Evolutionary conservation across 2,113 vertebrate species (phyloP).

Genomic region (Steatornis caripensis): DNA sequence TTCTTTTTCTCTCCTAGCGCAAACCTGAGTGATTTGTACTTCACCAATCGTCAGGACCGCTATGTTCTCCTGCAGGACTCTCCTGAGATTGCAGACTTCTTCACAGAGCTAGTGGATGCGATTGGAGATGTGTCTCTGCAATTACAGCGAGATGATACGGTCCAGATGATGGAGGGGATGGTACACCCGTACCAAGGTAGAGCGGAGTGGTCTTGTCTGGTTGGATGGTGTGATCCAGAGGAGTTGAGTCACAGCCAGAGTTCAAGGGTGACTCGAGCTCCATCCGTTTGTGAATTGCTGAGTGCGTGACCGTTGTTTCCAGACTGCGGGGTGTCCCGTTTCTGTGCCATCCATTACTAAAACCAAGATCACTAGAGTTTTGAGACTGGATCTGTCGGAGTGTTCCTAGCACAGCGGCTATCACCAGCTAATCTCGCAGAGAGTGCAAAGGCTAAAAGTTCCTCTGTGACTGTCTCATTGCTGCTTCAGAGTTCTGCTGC

Average conservation of each 20-base stretch:
- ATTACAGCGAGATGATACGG: constrained; percentile 82
- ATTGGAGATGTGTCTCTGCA: constrained; percentile 92
- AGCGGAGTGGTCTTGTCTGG: not conserved
- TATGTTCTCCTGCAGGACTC: constrained; percentile 93
- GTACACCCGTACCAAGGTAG: constrained; percentile 92
- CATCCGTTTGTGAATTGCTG: not conserved
- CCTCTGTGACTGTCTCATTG: not conserved
- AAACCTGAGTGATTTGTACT: constrained; percentile 97
- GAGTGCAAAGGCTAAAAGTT: not conserved
- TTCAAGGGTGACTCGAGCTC: not conserved
- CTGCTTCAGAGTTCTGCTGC: not conserved
- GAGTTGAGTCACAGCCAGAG: not conserved
- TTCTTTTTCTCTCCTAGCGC: constrained; percentile 73
- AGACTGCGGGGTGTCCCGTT: not conserved
- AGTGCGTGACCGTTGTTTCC: not conserved
- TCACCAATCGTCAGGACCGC: constrained; percentile 97
- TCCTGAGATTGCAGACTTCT: constrained; percentile 88
- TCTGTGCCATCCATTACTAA: not conserved
- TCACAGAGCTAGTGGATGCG: constrained; percentile 85
- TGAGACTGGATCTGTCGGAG: not conserved
- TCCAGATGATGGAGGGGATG: constrained; percentile 85
- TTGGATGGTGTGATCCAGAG: not conserved
- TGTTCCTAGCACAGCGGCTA: not conserved
- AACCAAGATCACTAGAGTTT: not conserved
- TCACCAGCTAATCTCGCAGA: not conserved